Evolutionary conservation across 2,113 vertebrate genomes (phyloP).

Genomic region (Rhodinocichla rosea): DNA sequence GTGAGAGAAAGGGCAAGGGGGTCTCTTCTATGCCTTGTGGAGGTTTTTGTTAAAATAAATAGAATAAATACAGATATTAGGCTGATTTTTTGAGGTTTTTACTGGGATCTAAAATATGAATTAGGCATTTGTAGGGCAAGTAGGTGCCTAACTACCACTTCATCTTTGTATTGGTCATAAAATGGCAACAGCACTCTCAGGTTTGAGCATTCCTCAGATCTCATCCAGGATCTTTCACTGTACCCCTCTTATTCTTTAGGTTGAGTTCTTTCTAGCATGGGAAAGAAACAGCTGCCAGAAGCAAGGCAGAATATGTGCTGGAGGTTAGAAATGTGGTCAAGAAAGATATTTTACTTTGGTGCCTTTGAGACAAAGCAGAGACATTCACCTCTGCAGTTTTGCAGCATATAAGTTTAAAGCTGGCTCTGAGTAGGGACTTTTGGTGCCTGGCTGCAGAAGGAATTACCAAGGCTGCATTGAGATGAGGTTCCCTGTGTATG

Average conservation of each 20-base stretch:
- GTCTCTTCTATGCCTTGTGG: not conserved
- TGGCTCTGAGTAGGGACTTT: not conserved
- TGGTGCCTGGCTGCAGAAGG: not conserved
- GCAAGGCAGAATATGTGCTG: not conserved
- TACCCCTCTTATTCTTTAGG: not conserved
- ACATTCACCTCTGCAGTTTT: not conserved
- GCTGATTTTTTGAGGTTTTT: not conserved
- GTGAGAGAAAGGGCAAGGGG: no score
- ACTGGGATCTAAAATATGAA: not conserved
- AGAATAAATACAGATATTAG: not conserved
- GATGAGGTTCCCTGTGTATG: not conserved
- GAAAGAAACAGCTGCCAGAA: not conserved
- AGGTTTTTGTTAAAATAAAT: not conserved
- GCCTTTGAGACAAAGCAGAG: not conserved
- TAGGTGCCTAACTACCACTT: not conserved
- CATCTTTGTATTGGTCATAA: not conserved
- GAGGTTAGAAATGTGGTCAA: not conserved
- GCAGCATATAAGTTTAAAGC: not conserved
- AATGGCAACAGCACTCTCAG: not conserved
- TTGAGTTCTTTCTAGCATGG: not conserved
- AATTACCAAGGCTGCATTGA: not conserved
- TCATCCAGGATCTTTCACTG: not conserved
- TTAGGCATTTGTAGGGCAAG: not conserved
- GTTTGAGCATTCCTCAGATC: not conserved
- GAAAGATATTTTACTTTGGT: not conserved